Base-by-base conservation (phyloP, 1,140 invertebrate species). In the Drosophila chauvacae region DNA sequence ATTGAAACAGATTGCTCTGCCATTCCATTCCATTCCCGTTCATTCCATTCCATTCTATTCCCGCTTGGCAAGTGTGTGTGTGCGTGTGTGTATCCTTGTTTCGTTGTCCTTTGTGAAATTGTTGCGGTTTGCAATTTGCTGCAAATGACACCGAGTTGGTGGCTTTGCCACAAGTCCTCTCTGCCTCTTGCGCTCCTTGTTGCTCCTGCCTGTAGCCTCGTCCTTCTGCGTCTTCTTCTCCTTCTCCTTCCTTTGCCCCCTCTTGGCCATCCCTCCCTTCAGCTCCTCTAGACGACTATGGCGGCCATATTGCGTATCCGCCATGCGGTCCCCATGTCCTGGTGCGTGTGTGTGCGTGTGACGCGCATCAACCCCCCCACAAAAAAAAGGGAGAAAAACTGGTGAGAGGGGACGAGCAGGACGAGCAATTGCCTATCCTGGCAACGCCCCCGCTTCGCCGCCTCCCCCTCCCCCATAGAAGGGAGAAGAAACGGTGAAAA, bases 1-100 rank as follows among this genome's bases (percentile, higher is more conserved):
- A 92, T 92, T 92, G 91, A 92, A 92, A 92, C 91, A 92, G 91
- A 92, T 92, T 92, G 91, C 91, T 81, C 78, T 76, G 75, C 66
- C 81, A 90, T 77, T 50, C 58, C 59, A 45, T 62, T 65, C 69
- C 64, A 59, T 61, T 58, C 60, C 72, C 51, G 39, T 53, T 55
- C 42, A 47, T 53, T 44, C 41, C 37, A 56, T 47, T 41, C 28
- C 64, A 57, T 61, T 66, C 65, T 77, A 57, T 71, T 59, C 48
- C 50, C 28, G 57, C 39, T 39, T 39, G 23, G 44, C 16, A 23
- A 16, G 35, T 59, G 37, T 51, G 53, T 80, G 56, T 61, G 48
- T 45, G 11, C 45, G 35, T 62, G 16, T 28, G 42, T 37, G 51
- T 44, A 50, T 50, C 56, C 64, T 50, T 84, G 81, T 77, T 58